These are phyloP conservation scores for Lagocephalus sceleratus DNA, from an alignment of 2,797 vertebrate species.

Conservation along the genomic window DNA sequence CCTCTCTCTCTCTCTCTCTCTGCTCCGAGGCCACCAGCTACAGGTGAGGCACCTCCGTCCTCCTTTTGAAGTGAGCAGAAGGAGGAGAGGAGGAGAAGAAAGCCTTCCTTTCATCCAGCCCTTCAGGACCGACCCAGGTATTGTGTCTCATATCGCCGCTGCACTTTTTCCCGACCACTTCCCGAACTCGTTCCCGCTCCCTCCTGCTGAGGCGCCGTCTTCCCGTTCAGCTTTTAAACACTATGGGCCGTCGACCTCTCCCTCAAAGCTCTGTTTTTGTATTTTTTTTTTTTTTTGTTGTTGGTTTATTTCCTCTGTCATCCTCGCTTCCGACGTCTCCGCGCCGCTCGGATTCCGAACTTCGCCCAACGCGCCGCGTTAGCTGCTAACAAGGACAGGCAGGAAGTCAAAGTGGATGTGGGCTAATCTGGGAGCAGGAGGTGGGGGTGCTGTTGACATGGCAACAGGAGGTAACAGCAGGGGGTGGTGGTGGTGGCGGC, in stretches of 20 bases:
- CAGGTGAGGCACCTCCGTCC: slow-evolving; percentile 54
- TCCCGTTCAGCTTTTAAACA: slow-evolving; percentile 34
- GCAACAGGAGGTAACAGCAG: slow-evolving; percentile 66
- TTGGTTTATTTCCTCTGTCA: no score
- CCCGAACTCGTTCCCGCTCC: background rate
- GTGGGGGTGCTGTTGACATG: slow-evolving; percentile 69
- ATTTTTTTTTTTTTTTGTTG: slow-evolving; percentile 1
- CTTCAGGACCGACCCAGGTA: slow-evolving; percentile 66
- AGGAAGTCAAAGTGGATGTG: slow-evolving; percentile 43
- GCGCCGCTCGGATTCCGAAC: slow-evolving; percentile 42
- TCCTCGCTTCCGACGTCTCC: slow-evolving; percentile 13
- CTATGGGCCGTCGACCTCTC: slow-evolving; percentile 28
- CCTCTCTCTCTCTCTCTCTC: slow-evolving; percentile 19
- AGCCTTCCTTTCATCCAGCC: slow-evolving; percentile 33
- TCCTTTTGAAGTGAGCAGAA: slow-evolving; percentile 46
- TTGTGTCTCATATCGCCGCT: slow-evolving; percentile 11
- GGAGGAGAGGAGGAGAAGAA: slow-evolving; percentile 49
- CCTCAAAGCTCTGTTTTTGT: slow-evolving; percentile 56
- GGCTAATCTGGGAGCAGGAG: slow-evolving; percentile 65
- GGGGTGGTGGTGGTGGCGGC: no score
- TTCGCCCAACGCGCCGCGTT: slow-evolving; percentile 16
- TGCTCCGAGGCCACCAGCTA: slow-evolving; percentile 45
- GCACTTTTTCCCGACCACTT: slow-evolving; percentile 11
- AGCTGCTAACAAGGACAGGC: slow-evolving; percentile 58
- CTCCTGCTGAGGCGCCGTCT: slow-evolving; percentile 32